These are phyloP conservation scores for Antheraea mylitta DNA, from an alignment of 1,140 invertebrate species.

Conservation along the genomic window DNA sequence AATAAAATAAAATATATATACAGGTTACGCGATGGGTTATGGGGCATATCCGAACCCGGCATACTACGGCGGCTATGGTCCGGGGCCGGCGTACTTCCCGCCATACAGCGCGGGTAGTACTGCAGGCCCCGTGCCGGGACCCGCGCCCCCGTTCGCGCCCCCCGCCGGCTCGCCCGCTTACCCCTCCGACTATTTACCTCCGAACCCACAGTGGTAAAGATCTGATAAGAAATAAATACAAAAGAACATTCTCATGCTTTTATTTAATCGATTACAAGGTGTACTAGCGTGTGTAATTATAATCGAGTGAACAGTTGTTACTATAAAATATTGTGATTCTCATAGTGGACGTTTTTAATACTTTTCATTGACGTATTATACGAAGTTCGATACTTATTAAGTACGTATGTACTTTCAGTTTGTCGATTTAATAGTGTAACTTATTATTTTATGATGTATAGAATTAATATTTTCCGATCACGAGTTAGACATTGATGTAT, in stretches of 20 bases:
- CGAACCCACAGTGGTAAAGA: conserved; percentile 70
- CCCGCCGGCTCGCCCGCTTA: conserved; percentile 52
- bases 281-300: background rate
- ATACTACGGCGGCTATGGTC: conserved; percentile 71
- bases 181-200: conserved; percentile 76
- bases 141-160: conserved; percentile 33
- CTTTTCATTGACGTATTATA: background rate
- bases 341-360: background rate
- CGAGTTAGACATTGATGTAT: too few species aligned
- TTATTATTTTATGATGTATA: too few species aligned
- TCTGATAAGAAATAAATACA: background rate
- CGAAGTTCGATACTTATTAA: too few species aligned
- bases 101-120: conserved; percentile 59
- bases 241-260: background rate
- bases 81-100: conserved; percentile 65
- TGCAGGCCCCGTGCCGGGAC: conserved; percentile 51
- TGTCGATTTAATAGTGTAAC: too few species aligned
- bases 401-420: too few species aligned
- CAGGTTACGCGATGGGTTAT: conserved; percentile 70
- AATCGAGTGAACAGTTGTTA: background rate
- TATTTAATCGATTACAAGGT: background rate
- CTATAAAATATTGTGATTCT: conserved; percentile 5
- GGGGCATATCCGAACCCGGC: conserved; percentile 59
- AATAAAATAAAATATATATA: conserved; percentile 8
- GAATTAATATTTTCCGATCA: too few species aligned